Base-by-base conservation (phyloP, 2,797 vertebrate species). In the Ficedula albicollis region DNA sequence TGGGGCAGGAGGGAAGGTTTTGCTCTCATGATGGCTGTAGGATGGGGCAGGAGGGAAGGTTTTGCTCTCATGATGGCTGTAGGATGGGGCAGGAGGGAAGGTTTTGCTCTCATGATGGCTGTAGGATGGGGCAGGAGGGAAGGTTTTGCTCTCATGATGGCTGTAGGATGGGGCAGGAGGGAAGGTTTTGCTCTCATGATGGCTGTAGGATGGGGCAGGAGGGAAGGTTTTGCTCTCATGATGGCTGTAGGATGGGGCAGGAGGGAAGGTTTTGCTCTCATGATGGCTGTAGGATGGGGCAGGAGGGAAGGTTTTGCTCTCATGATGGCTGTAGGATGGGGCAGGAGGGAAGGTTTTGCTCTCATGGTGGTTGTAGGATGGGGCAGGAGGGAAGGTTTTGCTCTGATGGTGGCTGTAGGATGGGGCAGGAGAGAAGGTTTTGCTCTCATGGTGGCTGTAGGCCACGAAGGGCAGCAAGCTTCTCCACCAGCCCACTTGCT, bases 401-500 rank as follows among this genome's bases (percentile, higher is more conserved):
- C 3, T 44, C 23, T 44, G 48, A 3, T 32, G 44, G 49, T 75
- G 52, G 27, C 36, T 55, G 13, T 15, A 66, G 82, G n/a, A 25
- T 3, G 6, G 43, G 12, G 23, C 23, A 46, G 43, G 13, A 34
- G 25, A n/a, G 34, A 30, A 30, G 27, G 34, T 1, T 39, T 39
- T 3, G 21, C 15, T n/a, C 38, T 56, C 55, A 2, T 26, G 41
- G 34, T 73, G 38, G 38, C 55, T 62, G 12, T 12, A 49, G 67
- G 34, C 32, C n/a, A 18, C 0, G 0, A 76, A 10, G 56, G 41
- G 17, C 74, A 59, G 11, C 3, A 3, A 7, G 14, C 43, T 49
- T 60, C 14, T 46, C 34, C 32, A 29, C 27, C 41, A 43, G 62
- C 73, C 36, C 22, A 11, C 21, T 21, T 60, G 54, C 68, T 51